Conservation (phyloP, 35 echinoderm and acorn worm species). For the Patiria miniata region DNA sequence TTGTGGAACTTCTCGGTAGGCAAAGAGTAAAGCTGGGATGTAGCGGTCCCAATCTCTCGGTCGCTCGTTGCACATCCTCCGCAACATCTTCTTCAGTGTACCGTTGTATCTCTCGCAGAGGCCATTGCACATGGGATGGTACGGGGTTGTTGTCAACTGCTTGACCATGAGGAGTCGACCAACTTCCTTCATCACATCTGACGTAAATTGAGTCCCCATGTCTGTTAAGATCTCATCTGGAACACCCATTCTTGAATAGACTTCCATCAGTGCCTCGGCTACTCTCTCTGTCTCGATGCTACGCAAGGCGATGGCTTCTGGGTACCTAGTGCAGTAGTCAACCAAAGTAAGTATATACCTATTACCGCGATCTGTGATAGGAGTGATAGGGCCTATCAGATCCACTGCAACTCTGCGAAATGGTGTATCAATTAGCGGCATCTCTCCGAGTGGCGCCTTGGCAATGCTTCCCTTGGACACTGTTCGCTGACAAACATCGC, state of each 20-base stretch:
- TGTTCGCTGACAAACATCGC: slow-evolving; percentile 3
- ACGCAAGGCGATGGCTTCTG: slow-evolving; percentile 54
- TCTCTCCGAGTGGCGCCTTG: slow-evolving; percentile 50
- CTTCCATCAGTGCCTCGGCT: slow-evolving; percentile 59
- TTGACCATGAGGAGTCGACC: slow-evolving; percentile 35
- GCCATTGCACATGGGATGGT: too few species aligned
- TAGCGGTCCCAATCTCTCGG: slow-evolving; percentile 44
- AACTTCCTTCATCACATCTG: slow-evolving; percentile 63
- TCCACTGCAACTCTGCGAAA: slow-evolving; percentile 66
- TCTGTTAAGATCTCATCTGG: slow-evolving; percentile 66
- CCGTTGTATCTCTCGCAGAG: too few species aligned
- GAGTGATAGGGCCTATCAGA: slow-evolving; percentile 63
- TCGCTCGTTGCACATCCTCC: slow-evolving; percentile 30
- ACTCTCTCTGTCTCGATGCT: slow-evolving; percentile 51
- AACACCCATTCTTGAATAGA: slow-evolving; percentile 51
- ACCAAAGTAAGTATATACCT: slow-evolving; percentile 65
- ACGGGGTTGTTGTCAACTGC: too few species aligned
- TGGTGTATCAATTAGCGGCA: slow-evolving; percentile 60
- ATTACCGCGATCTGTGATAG: slow-evolving; percentile 51
- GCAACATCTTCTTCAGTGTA: too few species aligned
- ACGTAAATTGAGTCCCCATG: slow-evolving; percentile 64
- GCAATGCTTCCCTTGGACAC: slow-evolving; percentile 11
- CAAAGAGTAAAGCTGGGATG: slow-evolving; percentile 42
- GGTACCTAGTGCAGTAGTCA: slow-evolving; percentile 65
- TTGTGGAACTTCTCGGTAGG: too few species aligned